These are phyloP conservation scores for Lithophane socia DNA, from an alignment of 2,888 invertebrate species.

Conservation along the genomic window DNA sequence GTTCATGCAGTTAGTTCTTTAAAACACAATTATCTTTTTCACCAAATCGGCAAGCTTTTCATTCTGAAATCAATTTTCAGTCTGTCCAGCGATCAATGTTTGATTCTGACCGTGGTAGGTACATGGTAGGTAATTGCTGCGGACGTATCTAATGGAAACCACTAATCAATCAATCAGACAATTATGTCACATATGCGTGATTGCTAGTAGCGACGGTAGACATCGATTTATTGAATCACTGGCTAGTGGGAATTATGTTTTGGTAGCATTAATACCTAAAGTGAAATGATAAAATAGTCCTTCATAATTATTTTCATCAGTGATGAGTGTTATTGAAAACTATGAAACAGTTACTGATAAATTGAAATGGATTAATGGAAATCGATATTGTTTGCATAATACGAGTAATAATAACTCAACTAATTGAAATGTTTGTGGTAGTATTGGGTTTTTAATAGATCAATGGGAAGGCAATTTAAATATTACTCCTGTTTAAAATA, in stretches of 20 bases:
- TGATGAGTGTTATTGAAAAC: background rate
- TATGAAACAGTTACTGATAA: too few species aligned
- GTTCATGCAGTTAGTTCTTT: background rate
- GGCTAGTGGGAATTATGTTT: conserved; percentile 13
- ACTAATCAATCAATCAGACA: conserved; percentile 75
- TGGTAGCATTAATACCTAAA: background rate
- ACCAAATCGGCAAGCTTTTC: background rate
- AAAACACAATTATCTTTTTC: background rate
- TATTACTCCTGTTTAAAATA: background rate
- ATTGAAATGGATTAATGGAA: background rate
- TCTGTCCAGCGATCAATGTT: background rate
- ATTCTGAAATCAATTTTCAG: background rate
- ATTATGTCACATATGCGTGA: conserved; percentile 63
- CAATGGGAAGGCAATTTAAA: background rate
- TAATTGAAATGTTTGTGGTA: background rate
- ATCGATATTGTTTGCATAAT: background rate
- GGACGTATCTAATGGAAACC: conserved; percentile 64
- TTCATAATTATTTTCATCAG: background rate
- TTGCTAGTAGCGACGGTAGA: conserved; percentile 16
- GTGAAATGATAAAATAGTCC: background rate
- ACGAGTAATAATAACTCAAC: background rate
- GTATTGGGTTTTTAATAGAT: background rate
- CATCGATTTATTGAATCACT: conserved; percentile 53
- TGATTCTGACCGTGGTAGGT: background rate
- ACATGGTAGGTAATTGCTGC: conserved; percentile 31